phyloP scores from a whole-genome alignment of 2,113 vertebrate species.

The Scatophagus argus region DNA sequence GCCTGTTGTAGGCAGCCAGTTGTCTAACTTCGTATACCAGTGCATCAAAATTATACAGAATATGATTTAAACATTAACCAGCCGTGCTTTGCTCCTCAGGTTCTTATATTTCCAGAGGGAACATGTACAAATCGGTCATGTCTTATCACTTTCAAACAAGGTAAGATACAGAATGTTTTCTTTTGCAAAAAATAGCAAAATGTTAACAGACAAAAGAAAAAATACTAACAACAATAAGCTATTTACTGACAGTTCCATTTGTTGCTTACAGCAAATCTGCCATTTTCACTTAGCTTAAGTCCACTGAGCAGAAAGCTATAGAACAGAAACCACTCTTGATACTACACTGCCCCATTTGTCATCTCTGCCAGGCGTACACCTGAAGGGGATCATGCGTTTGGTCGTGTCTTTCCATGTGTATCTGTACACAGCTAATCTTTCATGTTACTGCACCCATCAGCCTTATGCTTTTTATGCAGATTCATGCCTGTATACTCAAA shows the following conservation, averaged over 20 bases:
- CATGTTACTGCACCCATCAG: no score
- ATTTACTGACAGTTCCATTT: neutral
- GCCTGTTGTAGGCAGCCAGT: neutral
- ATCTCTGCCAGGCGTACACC: no score
- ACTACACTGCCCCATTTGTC: neutral
- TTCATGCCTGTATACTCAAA: no score
- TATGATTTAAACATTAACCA: constrained; percentile 35
- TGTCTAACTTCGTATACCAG: neutral
- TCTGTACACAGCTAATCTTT: no score
- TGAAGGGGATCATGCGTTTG: no score
- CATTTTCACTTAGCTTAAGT: neutral
- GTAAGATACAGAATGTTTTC: constrained; percentile 69
- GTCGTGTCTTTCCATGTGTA: no score
- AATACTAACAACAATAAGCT: neutral
- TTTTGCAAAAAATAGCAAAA: neutral
- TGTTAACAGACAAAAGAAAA: neutral
- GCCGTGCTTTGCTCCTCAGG: constrained; percentile 82
- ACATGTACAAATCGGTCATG: constrained; percentile 98
- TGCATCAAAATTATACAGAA: neutral
- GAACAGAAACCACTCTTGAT: neutral
- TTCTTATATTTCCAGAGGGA: constrained; percentile 97
- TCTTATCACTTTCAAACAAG: constrained; percentile 99
- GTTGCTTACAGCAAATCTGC: neutral
- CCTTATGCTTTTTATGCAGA: no score
- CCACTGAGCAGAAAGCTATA: neutral